Base-by-base conservation (phyloP, 2,888 invertebrate species). In the Leucoma salicis region DNA sequence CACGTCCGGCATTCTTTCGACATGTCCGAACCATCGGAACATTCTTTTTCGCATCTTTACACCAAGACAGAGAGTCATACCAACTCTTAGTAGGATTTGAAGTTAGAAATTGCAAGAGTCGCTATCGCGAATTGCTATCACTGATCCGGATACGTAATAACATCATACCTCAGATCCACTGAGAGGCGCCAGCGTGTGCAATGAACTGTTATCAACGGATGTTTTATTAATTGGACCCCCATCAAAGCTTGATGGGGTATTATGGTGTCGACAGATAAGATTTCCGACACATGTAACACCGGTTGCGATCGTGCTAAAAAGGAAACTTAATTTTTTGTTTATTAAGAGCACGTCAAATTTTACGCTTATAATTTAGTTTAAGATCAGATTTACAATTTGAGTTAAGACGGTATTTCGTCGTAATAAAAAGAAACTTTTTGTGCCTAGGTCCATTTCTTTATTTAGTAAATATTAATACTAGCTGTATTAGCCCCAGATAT, bases 191-290 rank as follows among this genome's bases (percentile, higher is more conserved):
- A 66, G 53, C 60, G 66, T 56, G 65, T 56, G 62, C 70, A 62
- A 31, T 73, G 69, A 63, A 53, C 62, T 70, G 69, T 73, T 74
- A 75, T 68, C 68, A 60, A 53, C 61, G 65, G 69, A 75, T 73
- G 70, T 60, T 69, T 63, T 63, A 59, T 61, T 82, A 80, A 81
- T 82, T 76, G 75, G 77, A 78, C 78, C 78, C 70, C 76, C 74
- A 63, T 60, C 62, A 58, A 51, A 46, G 60, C 42, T 42, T 49
- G 50, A 48, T 46, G 52, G 39, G 49, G 46, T 51, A 49, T 54
- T 44, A 50, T 42, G 55, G 48, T 53, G 62, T 49, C 31, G 31
- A 35, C 13, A 49, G 57, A 62, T 61, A 56, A 60, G 46, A 49
- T 51, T 49, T 46, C 49, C 45, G 48, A 45, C 36, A 47, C 49